phyloP scores from a whole-genome alignment of 2,797 vertebrate genomes.

The Phoebastria nigripes region DNA sequence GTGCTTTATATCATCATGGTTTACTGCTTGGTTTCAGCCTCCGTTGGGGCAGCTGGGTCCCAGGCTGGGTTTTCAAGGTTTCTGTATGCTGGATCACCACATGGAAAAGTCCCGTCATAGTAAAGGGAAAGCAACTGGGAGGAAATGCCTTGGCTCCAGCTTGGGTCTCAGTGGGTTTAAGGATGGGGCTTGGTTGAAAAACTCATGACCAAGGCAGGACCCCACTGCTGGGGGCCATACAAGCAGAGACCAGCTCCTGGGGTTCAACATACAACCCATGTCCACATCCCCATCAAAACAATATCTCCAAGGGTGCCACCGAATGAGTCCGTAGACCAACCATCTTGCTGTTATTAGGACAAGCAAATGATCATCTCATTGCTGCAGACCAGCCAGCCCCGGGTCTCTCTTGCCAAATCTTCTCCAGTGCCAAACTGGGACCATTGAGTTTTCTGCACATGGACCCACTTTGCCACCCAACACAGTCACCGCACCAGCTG shows the following conservation, averaged over 20 bases:
- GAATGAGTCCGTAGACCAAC: fast-evolving
- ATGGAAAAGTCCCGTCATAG: fast-evolving
- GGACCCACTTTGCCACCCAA: fast-evolving
- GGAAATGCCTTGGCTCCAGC: background rate
- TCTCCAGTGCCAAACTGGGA: background rate
- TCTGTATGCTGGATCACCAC: background rate
- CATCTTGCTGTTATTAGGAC: fast-evolving
- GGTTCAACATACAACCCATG: fast-evolving
- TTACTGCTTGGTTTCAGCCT: background rate
- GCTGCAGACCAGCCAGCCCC: background rate
- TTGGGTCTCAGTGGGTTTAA: background rate
- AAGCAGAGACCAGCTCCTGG: background rate
- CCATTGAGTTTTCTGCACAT: fast-evolving
- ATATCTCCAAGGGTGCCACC: background rate
- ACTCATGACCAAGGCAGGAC: background rate
- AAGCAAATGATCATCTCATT: fast-evolving
- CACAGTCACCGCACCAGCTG: background rate
- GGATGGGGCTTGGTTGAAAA: background rate
- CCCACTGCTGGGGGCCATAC: fast-evolving
- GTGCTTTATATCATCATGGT: fast-evolving
- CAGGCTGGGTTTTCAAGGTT: background rate
- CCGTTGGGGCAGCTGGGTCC: fast-evolving
- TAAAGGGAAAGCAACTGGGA: background rate
- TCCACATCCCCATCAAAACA: background rate
- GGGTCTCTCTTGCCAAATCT: background rate